phyloP scores from a whole-genome alignment of 2,888 invertebrate species.

The Clanis bilineata region DNA sequence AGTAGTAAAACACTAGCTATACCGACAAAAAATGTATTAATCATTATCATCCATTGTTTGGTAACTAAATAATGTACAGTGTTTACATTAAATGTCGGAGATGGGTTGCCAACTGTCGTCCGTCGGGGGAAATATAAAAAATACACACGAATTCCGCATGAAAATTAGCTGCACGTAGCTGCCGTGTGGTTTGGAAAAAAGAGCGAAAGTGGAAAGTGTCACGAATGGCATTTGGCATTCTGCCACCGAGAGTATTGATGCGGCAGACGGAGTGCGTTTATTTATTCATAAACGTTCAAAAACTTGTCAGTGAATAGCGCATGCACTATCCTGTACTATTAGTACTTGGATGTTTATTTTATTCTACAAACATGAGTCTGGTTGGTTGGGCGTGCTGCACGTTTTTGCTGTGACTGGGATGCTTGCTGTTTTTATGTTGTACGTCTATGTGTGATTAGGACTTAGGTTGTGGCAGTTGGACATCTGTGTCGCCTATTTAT shows the following conservation, averaged over 20 bases:
- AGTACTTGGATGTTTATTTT: conserved; percentile 57
- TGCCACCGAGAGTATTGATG: conserved; percentile 72
- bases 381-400: conserved; percentile 21
- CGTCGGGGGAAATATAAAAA: conserved; percentile 20
- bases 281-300: conserved; percentile 80
- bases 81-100: neutral
- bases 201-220: conserved; percentile 76
- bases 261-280: conserved; percentile 72
- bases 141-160: conserved; percentile 28
- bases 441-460: conserved; percentile 31
- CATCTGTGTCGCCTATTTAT: too few relatives aligned
- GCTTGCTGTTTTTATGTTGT: conserved; percentile 31
- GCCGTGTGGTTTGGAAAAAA: conserved; percentile 41
- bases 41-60: neutral
- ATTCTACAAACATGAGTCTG: conserved; percentile 46
- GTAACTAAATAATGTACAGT: neutral
- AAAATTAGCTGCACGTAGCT: conserved; percentile 63
- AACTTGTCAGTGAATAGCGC: conserved; percentile 60
- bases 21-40: neutral
- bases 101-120: conserved; percentile 13
- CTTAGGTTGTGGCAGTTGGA: neutral
- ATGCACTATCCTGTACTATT: conserved; percentile 45
- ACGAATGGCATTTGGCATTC: conserved; percentile 76
- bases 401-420: conserved; percentile 21
- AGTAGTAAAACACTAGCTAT: neutral